A percentile compares a stretch with the other conserved stretches of the same genome.
These are phyloP conservation scores for Agrochola lota DNA, from an alignment of 2,888 invertebrate species.

Conservation along the genomic window DNA sequence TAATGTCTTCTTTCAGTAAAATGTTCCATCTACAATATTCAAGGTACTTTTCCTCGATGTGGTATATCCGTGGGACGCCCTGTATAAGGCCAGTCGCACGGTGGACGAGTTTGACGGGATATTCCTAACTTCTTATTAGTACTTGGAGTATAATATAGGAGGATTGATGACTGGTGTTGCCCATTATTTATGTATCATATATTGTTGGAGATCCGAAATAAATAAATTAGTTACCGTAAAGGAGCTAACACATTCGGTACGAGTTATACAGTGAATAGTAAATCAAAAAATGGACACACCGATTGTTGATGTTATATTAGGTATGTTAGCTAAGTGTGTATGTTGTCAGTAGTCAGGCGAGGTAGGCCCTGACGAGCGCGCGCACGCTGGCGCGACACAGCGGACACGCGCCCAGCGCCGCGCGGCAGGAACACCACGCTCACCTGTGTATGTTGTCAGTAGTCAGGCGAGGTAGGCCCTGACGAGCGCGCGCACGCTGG, in stretches of 20 bases:
- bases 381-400: conserved; percentile 72
- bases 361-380: conserved; percentile 94
- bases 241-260: not conserved
- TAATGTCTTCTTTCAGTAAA: no score
- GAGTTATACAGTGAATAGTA: not conserved
- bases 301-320: not conserved
- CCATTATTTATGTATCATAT: no score
- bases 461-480: no score
- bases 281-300: not conserved
- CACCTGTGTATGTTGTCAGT: no score
- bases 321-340: not conserved
- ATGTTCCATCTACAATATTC: no score
- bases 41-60: no score
- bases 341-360: conserved; percentile 74
- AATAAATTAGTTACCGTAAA: not conserved
- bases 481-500: no score
- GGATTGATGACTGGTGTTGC: not conserved
- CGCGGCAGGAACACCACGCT: no score
- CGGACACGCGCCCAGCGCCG: no score
- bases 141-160: not conserved
- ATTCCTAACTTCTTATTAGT: not conserved
- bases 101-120: not conserved
- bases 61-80: no score
- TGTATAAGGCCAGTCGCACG: not conserved
- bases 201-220: no score